Evolutionary conservation across 1,140 invertebrate genomes (phyloP).

Genomic region (Sipha flava): DNA sequence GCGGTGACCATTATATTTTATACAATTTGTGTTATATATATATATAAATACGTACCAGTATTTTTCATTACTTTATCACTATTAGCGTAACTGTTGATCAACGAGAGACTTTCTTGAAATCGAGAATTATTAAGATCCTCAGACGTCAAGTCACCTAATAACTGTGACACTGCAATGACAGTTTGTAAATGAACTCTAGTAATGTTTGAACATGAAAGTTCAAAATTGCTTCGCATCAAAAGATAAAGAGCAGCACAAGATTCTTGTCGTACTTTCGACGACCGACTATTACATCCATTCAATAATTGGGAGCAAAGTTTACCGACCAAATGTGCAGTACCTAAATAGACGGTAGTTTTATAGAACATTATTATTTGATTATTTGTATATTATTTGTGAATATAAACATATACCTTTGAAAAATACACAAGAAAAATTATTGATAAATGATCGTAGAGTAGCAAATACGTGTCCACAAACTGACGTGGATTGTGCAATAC

Average conservation of each 20-base stretch:
- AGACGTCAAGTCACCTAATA: conserved; percentile 64
- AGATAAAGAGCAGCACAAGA: conserved; percentile 83
- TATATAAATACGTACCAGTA: conserved; percentile 51
- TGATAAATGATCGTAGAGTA: conserved; percentile 78
- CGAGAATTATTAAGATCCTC: conserved; percentile 76
- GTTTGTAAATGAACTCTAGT: conserved; percentile 42
- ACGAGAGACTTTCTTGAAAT: conserved; percentile 82
- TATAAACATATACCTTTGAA: conserved; percentile 59
- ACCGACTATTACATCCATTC: conserved; percentile 68
- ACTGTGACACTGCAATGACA: conserved; percentile 85
- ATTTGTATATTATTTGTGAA: neutral
- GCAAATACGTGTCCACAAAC: conserved; percentile 86
- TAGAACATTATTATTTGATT: neutral
- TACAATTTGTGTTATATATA: neutral
- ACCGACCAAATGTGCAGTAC: conserved; percentile 73
- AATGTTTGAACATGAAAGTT: conserved; percentile 53
- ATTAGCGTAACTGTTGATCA: conserved; percentile 85
- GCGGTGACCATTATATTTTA: too few species aligned
- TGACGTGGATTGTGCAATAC: conserved; percentile 80
- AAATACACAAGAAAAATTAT: conserved; percentile 72
- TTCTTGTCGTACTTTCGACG: conserved; percentile 72
- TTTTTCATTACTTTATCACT: conserved; percentile 91
- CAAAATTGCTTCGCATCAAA: conserved; percentile 87
- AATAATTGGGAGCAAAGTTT: conserved; percentile 74
- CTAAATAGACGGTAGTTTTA: conserved; percentile 43